Evolutionary conservation across 1,140 invertebrate species (phyloP), one percentile per base, ranked within the genome.

Genomic region (Centruroides vittatus): DNA sequence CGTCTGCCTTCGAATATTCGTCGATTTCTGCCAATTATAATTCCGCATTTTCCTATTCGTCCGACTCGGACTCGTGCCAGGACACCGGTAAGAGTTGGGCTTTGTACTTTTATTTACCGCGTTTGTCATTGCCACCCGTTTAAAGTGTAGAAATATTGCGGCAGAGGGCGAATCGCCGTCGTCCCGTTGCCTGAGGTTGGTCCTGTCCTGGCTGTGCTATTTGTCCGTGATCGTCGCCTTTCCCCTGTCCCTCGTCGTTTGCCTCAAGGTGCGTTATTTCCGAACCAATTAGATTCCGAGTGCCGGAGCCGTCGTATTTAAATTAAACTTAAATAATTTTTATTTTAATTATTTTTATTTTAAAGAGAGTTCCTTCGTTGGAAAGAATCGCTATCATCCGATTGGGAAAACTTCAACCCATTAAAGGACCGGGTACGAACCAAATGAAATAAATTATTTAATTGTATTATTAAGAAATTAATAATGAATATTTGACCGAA

Each of bases 351-450:
- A 23, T 23, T 23, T 23, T 23, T 23, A 23, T 23, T 23, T 23
- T 23, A 23, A 23, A 62, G 61, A 58, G 35, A 58, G 47, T 62
- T 58, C 51, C 48, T 62, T 23, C 61, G 9, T 41, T 62, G 34
- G 61, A 62, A 12, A 49, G 61, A 12, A 36, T 58, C 34, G 61
- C 58, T 3, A 36, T 58, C 5, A 55, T 62, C 35, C 13, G 61
- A 36, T 47, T 62, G 6, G 61, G 61, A 0, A 58, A 62, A 49
- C 41, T 62, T 11, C 61, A 62, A 13, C 61, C 61, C 5, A 35
- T 62, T 5, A 49, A 46, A 48, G 61, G 61, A 36, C 61, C 61
- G 13, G 61, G 61, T 62, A 62, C n/a, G 23, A 23, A 23, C 23
- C 2, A 23, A 23, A 23, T 23, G 2, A 23, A 23, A 23, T 2